Base-by-base conservation (phyloP, 2,888 invertebrate species). In the Pocota personata region DNA sequence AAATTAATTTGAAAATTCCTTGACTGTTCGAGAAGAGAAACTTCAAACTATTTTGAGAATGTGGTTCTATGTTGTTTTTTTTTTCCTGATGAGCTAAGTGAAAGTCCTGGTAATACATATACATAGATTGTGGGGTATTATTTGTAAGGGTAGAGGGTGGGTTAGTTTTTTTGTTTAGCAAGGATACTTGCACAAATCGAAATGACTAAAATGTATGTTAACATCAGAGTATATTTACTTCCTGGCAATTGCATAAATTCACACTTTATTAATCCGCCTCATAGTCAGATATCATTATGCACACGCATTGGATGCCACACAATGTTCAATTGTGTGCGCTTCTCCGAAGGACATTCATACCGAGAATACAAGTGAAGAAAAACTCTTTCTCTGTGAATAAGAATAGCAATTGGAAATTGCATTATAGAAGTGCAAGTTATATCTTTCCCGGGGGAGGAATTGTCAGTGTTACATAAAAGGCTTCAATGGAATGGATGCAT, bases 1-100 rank as follows among this genome's bases (percentile, higher is more conserved):
- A 80, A 84, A 84, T 84, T 84, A 80, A 80, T 84, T 83, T 84
- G 69, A 80, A 76, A 78, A 73, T 80, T 79, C 72, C 69, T 66
- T 66, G 21, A 37, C 57, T 69, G 40, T 62, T 50, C 37, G 43
- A 60, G 30, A 19, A 32, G 27, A 19, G 50, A 46, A 71, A 27
- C 43, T 78, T 43, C 19, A 46, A 82, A 82, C 71, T 52, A 76
- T 82, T 46, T 64, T n/a, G 37, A 46, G 57, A 75, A 71, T 46
- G 75, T 75, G 82, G 82, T 82, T 82, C 67, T 57, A 2, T 0
- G 10, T 10, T 30, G 37, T 64, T 76, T 75, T 40, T 57, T 6
- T 30, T 21, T 14, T 2, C 16, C 7, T 2, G 30, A 8, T 12
- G 52, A 37, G 32, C n/a, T n/a, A n/a, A 24, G 4, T 24, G 14